Evolutionary conservation across 2,797 vertebrate species (phyloP).

Genomic region (Streptopelia turtur): DNA sequence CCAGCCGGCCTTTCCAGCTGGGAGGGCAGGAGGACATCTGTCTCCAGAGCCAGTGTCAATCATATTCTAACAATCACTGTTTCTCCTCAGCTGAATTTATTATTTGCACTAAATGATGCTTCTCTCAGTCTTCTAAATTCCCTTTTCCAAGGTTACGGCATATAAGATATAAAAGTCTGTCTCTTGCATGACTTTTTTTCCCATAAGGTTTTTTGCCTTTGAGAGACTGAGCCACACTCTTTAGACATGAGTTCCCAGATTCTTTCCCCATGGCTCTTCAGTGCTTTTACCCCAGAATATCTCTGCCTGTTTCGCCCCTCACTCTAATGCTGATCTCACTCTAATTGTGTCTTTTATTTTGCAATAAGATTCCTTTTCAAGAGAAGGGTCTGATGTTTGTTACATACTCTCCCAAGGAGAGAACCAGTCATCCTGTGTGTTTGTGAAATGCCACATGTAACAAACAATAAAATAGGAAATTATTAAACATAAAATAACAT

Average conservation of each 20-base stretch:
- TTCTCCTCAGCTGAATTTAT: slow-evolving; percentile 39
- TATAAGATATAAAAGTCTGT: neutral
- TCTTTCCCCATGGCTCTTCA: neutral
- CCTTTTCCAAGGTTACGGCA: neutral
- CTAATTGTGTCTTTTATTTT: neutral
- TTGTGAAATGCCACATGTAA: neutral
- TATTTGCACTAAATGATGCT: slow-evolving; percentile 21
- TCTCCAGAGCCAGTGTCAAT: slow-evolving; percentile 25
- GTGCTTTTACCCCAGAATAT: neutral
- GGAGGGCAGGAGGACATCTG: slow-evolving; percentile 58
- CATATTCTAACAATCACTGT: slow-evolving; percentile 51
- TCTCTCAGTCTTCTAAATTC: neutral
- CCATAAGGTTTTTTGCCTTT: neutral
- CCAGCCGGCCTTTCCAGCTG: slow-evolving; percentile 40
- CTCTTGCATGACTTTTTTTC: neutral
- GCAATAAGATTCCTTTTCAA: neutral
- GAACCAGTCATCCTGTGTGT: neutral
- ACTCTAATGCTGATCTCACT: neutral
- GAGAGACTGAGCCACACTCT: neutral
- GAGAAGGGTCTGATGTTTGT: neutral
- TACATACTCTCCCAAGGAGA: neutral
- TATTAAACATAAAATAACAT: neutral
- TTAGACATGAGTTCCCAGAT: neutral
- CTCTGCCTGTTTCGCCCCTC: neutral
- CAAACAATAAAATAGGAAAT: neutral